A percentile compares a stretch with the other conserved stretches of the same genome.
These are phyloP conservation scores for Drosophila nikananu DNA, from an alignment of 1,140 invertebrate genomes.

Conservation along the genomic window DNA sequence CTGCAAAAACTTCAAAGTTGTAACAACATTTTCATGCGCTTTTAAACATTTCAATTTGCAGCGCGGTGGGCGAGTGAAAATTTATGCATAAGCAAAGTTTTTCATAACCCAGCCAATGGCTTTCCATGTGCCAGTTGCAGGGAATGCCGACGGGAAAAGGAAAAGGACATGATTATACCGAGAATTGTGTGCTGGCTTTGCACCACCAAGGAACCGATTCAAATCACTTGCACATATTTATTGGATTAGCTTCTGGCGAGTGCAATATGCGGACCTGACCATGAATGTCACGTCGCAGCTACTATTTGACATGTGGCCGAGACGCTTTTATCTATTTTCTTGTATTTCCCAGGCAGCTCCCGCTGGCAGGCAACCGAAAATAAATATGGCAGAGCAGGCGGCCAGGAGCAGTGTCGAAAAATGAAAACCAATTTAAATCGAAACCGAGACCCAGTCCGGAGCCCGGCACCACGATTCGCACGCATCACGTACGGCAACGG, in stretches of 20 bases:
- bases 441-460: constrained; percentile 32
- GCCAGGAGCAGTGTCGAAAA: constrained; percentile 21
- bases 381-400: constrained; percentile 22
- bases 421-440: constrained; percentile 55
- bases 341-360: constrained; percentile 6
- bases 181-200: background rate
- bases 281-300: constrained; percentile 36
- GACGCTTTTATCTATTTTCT: constrained; percentile 10
- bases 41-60: constrained; percentile 78
- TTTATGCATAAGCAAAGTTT: constrained; percentile 81
- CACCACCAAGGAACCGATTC: background rate
- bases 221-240: constrained; percentile 6
- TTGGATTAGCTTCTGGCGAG: constrained; percentile 14
- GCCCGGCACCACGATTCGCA: constrained; percentile 1
- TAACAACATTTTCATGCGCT: constrained; percentile 81
- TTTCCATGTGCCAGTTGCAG: background rate
- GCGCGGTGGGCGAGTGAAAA: constrained; percentile 47
- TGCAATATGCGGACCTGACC: constrained; percentile 23
- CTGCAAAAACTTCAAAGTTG: constrained; percentile 69
- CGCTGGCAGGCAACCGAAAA: constrained; percentile 10
- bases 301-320: constrained; percentile 47
- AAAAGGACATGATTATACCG: constrained; percentile 14
- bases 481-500: constrained; percentile 26
- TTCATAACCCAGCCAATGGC: constrained; percentile 49
- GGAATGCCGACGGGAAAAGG: background rate